Base-by-base conservation (phyloP, 1,140 invertebrate genomes). In the Cotesia vestalis region DNA sequence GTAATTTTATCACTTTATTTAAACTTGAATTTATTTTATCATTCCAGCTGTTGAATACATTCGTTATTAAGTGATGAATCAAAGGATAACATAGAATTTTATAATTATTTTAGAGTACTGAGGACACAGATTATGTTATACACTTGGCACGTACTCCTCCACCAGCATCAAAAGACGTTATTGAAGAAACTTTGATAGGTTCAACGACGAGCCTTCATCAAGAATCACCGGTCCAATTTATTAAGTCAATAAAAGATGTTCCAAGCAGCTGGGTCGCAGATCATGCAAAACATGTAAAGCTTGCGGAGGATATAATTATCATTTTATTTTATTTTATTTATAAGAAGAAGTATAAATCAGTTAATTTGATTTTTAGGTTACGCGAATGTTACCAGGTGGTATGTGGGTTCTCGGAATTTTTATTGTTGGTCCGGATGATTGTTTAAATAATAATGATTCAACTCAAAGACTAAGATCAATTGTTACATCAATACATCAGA, bases 361-460 rank as follows among this genome's bases (percentile, higher is more conserved):
- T 34, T 38, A 11, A 53, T 53, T 53, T 12, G 8, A 17, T 66
- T 81, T 74, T 8, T 73, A 91, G 90, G 90, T 94, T 0, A 92
- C 91, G 2, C 89, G 92, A 84, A 95, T 95, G 94, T 84, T 96
- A 62, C 93, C 94, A 52, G 94, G 94, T 57, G 94, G 94, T 27
- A 90, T 94, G 86, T 90, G 90, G 85, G 91, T 95, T 60, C 87
- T 94, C 76, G 93, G 89, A 71, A 81, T 89, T 78, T 90, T 90
- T 78, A 80, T 90, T 17, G 86, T 91, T 46, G 89, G 89, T 20
- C 89, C 91, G 77, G 89, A 90, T 75, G 90, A 93, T 78, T 86
- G 90, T 74, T 89, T 93, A 79, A 88, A 85, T 55, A 86, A 89
- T 68, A 79, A 78, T 38, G 72, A 46, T 69, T 82, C 83, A 62